These are phyloP conservation scores for Neotoxoptera formosana DNA, from an alignment of 1,140 invertebrate species.

Conservation along the genomic window DNA sequence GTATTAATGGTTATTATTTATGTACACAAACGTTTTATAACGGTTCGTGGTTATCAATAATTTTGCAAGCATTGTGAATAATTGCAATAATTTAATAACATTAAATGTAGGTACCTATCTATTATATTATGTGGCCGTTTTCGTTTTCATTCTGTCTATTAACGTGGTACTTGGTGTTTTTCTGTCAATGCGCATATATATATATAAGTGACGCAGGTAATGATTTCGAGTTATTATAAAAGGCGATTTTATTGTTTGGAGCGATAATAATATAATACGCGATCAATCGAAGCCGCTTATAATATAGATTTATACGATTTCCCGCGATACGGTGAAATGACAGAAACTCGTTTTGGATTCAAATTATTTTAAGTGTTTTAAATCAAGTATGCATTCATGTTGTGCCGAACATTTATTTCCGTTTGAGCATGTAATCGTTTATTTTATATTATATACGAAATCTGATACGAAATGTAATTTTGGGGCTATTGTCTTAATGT, in stretches of 20 bases:
- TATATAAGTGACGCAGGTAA: too few species aligned
- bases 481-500: not conserved
- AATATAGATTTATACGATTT: constrained; percentile 3
- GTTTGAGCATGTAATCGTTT: not conserved
- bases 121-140: too few species aligned
- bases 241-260: not conserved
- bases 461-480: not conserved
- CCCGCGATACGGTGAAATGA: not conserved
- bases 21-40: not conserved
- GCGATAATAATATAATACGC: not conserved
- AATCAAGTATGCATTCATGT: not conserved
- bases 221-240: too few species aligned
- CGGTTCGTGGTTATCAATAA: not conserved
- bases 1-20: not conserved
- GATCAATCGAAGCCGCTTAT: not conserved
- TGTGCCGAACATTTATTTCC: not conserved
- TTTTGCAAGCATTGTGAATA: not conserved
- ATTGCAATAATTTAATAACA: too few species aligned
- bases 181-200: not conserved
- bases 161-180: not conserved
- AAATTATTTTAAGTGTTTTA: not conserved
- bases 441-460: not conserved
- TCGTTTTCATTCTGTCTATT: not conserved
- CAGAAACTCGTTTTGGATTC: not conserved
- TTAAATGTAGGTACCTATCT: too few species aligned